Conservation (phyloP, 2,113 vertebrate genomes). For the Alligator sinensis region DNA sequence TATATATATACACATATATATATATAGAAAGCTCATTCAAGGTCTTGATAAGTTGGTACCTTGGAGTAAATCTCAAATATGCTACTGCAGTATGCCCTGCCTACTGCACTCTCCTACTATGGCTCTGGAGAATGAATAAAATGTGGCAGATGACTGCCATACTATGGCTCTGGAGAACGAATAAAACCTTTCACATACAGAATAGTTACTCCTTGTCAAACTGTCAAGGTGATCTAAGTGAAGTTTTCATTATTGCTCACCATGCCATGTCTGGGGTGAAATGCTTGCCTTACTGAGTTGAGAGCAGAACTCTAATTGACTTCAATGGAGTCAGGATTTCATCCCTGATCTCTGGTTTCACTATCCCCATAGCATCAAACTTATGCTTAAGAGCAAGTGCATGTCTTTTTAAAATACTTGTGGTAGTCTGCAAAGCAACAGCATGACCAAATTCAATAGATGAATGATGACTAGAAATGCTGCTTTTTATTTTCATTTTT, state of each 20-base stretch:
- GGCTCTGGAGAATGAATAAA: too few species aligned
- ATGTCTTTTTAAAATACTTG: background rate
- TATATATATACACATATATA: too few species aligned
- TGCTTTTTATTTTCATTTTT: background rate
- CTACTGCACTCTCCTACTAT: too few species aligned
- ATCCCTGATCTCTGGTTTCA: background rate
- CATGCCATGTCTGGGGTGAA: background rate
- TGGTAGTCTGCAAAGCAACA: background rate
- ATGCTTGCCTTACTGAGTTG: background rate
- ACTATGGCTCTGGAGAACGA: background rate
- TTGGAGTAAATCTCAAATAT: background rate
- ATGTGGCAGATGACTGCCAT: background rate
- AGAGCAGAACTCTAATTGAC: background rate
- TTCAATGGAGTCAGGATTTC: background rate
- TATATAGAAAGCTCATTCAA: background rate
- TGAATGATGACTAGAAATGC: background rate
- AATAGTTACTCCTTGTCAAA: background rate
- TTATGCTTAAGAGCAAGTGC: background rate
- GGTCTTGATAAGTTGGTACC: background rate
- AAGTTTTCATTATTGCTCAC: background rate
- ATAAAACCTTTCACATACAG: background rate
- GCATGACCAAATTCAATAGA: background rate
- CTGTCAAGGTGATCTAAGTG: background rate
- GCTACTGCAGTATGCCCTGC: background rate
- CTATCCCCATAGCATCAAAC: background rate